phyloP scores from a whole-genome alignment of 2,113 vertebrate species.

The Lontra canadensis region DNA sequence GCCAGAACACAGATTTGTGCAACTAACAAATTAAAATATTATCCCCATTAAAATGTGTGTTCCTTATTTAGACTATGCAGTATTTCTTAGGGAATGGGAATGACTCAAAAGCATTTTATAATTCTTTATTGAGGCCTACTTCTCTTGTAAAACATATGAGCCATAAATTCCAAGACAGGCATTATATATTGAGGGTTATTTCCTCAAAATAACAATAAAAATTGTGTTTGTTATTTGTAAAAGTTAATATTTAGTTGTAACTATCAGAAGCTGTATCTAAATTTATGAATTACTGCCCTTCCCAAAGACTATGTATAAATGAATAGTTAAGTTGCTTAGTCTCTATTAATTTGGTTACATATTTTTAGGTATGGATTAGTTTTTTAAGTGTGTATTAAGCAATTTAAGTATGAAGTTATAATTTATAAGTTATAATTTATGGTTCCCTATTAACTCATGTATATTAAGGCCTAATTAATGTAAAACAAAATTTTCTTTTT shows the following conservation, averaged over 20 bases:
- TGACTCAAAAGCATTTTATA: slow-evolving; percentile 55
- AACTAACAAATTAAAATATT: slow-evolving; percentile 72
- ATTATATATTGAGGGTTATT: background rate
- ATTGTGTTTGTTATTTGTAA: background rate
- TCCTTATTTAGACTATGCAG: slow-evolving; percentile 61
- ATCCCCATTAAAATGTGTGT: slow-evolving; percentile 59
- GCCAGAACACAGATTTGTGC: slow-evolving; percentile 53
- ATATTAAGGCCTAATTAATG: background rate
- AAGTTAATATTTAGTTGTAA: background rate
- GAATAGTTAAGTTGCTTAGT: background rate
- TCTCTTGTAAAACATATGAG: slow-evolving; percentile 22
- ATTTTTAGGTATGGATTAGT: background rate
- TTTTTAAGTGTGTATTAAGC: background rate
- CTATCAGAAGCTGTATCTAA: background rate
- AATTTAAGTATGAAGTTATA: background rate
- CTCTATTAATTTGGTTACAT: background rate
- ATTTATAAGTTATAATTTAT: background rate
- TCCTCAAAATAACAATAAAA: slow-evolving; percentile 27
- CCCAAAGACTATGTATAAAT: background rate
- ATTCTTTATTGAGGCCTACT: slow-evolving; percentile 19
- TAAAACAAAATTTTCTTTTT: background rate
- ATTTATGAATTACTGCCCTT: background rate
- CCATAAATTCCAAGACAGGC: background rate
- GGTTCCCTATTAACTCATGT: background rate
- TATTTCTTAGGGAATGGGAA: slow-evolving; percentile 38